Evolutionary conservation across 2,888 invertebrate genomes (phyloP), one percentile per base, ranked within the genome.

Genomic region (Leuctra nigra): DNA sequence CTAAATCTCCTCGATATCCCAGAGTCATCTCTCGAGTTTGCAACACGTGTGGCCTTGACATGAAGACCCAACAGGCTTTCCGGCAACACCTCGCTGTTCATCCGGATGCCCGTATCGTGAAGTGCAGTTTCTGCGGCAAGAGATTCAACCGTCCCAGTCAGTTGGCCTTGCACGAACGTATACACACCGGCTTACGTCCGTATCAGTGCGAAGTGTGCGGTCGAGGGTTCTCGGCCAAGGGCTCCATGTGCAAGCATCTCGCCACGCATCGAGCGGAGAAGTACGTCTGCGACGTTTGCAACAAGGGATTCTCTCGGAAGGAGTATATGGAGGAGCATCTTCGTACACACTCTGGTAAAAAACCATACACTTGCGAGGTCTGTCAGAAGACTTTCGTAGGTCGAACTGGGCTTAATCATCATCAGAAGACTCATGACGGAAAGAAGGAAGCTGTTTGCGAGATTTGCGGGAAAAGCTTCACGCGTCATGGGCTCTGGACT

Each of bases 381-480:
- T 62, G 62, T 22, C 54, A 54, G 22, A 62, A 60, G 52, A 24
- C 22, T 18, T 62, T 62, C 46, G 61, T 60, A 7, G 60, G 59
- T n/a, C 54, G 55, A 13, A 61, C 60, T 2, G 61, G 61, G 1
- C 52, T 62, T 16, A 62, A 60, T 50, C 62, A 62, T 35, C 62
- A 62, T 25, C 46, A 24, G 22, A 60, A 56, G 25, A 57, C 52
- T 2, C 62, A 62, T 24, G 57, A 58, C 13, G 53, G 48, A 16
- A 54, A 58, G 33, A 56, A 52, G n/a, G 38, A 50, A 11, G 38
- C 59, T 24, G 56, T 62, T 4, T 66, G 66, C 57, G 65, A 65
- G 56, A 59, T 63, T 25, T 66, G 66, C 61, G 66, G 65, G 18
- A 65, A 65, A 39, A 56, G 61, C 24, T 66, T 65, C 56, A 61